phyloP scores from a whole-genome alignment of 1,140 invertebrate genomes.

The Dinothrombium tinctorium region DNA sequence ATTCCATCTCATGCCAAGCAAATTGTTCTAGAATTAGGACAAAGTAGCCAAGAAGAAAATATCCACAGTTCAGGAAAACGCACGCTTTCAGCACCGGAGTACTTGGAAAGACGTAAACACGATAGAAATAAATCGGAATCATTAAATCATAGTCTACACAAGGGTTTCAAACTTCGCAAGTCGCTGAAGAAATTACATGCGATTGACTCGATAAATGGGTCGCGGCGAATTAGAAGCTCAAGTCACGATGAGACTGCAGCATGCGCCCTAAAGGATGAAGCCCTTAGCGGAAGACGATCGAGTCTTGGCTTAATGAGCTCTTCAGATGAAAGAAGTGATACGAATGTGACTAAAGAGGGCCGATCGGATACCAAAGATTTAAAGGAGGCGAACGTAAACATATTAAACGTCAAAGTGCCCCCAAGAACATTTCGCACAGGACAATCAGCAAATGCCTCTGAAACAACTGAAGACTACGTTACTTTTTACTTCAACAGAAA shows the following conservation, averaged over 20 bases:
- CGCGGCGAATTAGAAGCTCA: not conserved
- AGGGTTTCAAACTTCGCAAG: conserved; percentile 12
- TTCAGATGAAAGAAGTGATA: not conserved
- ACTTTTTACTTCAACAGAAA: no score
- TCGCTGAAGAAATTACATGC: conserved; percentile 6
- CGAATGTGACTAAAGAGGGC: not conserved
- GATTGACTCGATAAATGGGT: conserved; percentile 3
- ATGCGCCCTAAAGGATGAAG: not conserved
- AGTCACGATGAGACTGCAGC: conserved; percentile 3
- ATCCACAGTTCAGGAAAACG: conserved; percentile 30
- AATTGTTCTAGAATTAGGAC: conserved; percentile 70
- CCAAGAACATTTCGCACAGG: no score
- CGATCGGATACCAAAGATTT: no score
- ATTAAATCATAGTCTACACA: conserved; percentile 9
- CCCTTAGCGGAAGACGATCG: not conserved
- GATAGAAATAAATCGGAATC: conserved; percentile 36
- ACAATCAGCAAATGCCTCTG: no score
- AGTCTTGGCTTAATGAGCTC: not conserved
- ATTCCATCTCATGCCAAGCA: conserved; percentile 81
- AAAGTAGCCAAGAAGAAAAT: conserved; percentile 22
- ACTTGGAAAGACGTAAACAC: conserved; percentile 51
- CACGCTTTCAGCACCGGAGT: conserved; percentile 62
- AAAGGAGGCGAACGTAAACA: not conserved
- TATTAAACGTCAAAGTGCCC: not conserved
- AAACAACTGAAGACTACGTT: no score